These are phyloP conservation scores for Gastracanthus pulcherrimus DNA, from an alignment of 2,888 invertebrate species.

Conservation along the genomic window DNA sequence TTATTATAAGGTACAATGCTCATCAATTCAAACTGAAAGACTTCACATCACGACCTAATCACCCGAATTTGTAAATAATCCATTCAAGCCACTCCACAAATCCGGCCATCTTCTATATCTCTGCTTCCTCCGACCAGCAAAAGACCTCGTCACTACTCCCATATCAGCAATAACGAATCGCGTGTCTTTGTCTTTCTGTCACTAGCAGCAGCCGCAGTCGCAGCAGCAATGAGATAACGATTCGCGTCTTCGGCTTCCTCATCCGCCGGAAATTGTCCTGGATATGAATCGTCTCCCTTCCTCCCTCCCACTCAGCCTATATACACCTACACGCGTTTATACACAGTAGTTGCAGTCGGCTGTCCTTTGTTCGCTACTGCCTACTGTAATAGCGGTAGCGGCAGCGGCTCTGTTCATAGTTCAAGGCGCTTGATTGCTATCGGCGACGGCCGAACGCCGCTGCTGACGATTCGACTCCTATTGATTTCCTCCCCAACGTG, in stretches of 20 bases:
- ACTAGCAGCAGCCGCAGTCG: not conserved
- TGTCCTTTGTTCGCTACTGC: conserved; percentile 7
- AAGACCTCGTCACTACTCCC: not conserved
- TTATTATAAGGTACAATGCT: too few species aligned
- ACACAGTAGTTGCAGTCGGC: not conserved
- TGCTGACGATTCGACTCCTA: conserved; percentile 61
- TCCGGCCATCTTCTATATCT: not conserved
- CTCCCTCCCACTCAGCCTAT: not conserved
- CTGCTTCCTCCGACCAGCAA: not conserved
- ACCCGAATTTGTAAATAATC: too few species aligned
- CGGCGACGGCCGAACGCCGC: not conserved
- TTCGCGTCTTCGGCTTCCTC: not conserved
- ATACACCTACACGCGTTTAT: not conserved
- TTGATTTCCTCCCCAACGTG: conserved; percentile 59
- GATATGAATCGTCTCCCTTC: conserved; percentile 17
- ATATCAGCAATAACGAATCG: not conserved
- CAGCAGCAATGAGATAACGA: not conserved
- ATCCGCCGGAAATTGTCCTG: conserved; percentile 28
- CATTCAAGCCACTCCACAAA: too few species aligned
- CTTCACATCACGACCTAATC: too few species aligned
- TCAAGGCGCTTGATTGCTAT: conserved; percentile 40
- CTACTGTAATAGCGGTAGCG: not conserved
- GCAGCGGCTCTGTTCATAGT: conserved; percentile 18
- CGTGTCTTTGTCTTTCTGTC: not conserved
- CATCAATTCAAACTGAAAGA: too few species aligned